Conservation (phyloP, 2,888 invertebrate species). For the Dryococelus australis region DNA sequence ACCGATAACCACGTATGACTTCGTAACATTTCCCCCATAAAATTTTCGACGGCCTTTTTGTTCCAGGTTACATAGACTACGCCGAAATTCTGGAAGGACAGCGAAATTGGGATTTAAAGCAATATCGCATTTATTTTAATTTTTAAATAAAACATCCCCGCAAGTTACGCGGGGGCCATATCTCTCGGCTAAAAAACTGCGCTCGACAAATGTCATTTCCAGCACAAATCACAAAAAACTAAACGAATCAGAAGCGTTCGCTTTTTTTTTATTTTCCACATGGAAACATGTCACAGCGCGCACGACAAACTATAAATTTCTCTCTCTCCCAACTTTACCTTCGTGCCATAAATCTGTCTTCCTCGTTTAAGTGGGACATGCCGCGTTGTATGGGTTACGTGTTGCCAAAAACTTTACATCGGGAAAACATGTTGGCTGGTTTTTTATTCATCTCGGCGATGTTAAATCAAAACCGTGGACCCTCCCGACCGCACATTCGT, state of each 20-base stretch:
- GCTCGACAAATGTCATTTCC: conserved; percentile 2
- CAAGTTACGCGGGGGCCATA: neutral
- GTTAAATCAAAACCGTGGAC: conserved; percentile 27
- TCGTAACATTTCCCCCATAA: neutral
- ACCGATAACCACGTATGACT: neutral
- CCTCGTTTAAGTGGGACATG: conserved; percentile 26
- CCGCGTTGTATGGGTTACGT: conserved; percentile 22
- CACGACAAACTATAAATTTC: conserved; percentile 25
- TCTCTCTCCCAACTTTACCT: conserved; percentile 19
- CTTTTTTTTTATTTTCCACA: conserved; percentile 13
- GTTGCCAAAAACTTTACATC: conserved; percentile 29
- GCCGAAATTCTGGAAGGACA: neutral
- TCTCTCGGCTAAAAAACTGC: neutral
- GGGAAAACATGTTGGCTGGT: conserved; percentile 11
- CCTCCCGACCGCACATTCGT: conserved; percentile 26
- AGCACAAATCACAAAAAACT: conserved; percentile 22
- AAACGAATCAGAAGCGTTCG: conserved; percentile 20
- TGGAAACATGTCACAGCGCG: conserved; percentile 17
- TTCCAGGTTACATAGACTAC: neutral
- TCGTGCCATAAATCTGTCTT: conserved; percentile 20
- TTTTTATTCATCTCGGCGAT: conserved; percentile 19
- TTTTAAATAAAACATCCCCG: neutral
- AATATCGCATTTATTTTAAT: conserved; percentile 11
- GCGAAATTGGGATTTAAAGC: conserved; percentile 10
- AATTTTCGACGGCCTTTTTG: neutral